Percentiles rank a stretch among this genome's conserved stretches.
These are phyloP conservation scores for Eustalomyia histrio DNA, from an alignment of 2,888 invertebrate genomes.

Conservation along the genomic window DNA sequence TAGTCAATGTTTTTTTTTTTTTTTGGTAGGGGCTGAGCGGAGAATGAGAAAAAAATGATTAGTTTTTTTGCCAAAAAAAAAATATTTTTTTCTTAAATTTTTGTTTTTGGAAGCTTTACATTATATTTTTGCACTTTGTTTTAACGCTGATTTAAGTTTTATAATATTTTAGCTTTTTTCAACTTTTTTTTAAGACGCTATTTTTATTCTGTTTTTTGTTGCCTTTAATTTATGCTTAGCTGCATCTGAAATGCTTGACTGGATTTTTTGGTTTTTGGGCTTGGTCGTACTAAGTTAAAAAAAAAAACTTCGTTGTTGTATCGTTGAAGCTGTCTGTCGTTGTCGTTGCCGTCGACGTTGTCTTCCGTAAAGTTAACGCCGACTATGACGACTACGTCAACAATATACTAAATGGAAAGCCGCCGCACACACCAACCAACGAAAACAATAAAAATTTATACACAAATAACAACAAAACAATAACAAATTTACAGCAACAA, in stretches of 20 bases:
- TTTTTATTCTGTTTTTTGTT: conserved; percentile 50
- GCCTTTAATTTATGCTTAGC: conserved; percentile 60
- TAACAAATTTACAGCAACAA: conserved; percentile 30
- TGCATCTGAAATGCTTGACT: conserved; percentile 71
- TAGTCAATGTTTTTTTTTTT: background rate
- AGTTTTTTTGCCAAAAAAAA: conserved; percentile 10
- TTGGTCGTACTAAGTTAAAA: conserved; percentile 71
- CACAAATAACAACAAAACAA: conserved; percentile 28
- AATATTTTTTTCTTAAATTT: background rate
- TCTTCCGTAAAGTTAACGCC: conserved; percentile 40
- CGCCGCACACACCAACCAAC: conserved; percentile 4
- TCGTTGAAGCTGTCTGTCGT: conserved; percentile 39
- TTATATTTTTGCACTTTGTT: conserved; percentile 13
- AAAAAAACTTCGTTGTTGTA: conserved; percentile 58
- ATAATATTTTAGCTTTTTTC: conserved; percentile 17
- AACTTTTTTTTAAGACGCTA: conserved; percentile 29
- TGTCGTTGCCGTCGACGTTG: conserved; percentile 55
- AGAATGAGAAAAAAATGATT: background rate
- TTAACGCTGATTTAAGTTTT: conserved; percentile 5
- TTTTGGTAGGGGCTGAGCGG: background rate
- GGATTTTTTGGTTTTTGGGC: conserved; percentile 74
- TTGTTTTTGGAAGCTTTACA: conserved; percentile 13
- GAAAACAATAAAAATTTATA: conserved; percentile 14
- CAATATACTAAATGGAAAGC: conserved; percentile 28
- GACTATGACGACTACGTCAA: conserved; percentile 32